phyloP scores from a whole-genome alignment of 2,113 vertebrate genomes.

The Callithrix jacchus region DNA sequence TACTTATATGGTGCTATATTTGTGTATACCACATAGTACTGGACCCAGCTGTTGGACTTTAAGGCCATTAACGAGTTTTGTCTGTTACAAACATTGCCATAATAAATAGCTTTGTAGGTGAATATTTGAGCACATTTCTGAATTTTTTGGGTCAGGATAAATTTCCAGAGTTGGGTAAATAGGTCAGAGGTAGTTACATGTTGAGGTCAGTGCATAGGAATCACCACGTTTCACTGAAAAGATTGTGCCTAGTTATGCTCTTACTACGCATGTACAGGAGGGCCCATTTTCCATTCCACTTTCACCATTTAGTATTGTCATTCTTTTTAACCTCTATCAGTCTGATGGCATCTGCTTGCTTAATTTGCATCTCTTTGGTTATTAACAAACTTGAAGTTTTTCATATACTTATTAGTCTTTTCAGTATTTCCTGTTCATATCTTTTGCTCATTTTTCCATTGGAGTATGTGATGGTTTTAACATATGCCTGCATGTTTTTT shows the following conservation, averaged over 20 bases:
- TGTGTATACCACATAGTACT: not conserved
- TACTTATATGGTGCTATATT: not conserved
- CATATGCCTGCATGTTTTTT: not conserved
- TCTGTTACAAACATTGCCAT: not conserved
- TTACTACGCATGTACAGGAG: fast-evolving
- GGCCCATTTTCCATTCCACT: not conserved
- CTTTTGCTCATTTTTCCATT: conserved; percentile 1
- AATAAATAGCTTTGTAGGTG: not conserved
- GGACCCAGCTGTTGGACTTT: not conserved
- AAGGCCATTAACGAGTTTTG: not conserved
- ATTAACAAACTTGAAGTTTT: not conserved
- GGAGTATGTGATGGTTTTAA: not conserved
- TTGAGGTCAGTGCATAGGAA: not conserved
- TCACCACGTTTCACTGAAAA: not conserved
- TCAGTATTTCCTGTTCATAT: not conserved
- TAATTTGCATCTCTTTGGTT: not conserved
- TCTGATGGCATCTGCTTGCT: not conserved
- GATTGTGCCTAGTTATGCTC: not conserved
- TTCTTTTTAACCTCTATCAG: not conserved
- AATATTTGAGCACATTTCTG: not conserved
- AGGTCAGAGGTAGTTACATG: not conserved
- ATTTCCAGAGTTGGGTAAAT: not conserved
- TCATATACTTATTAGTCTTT: not conserved
- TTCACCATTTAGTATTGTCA: too few species aligned
- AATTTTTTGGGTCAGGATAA: not conserved